A percentile compares a stretch with the other conserved stretches of the same genome.
phyloP scores from a whole-genome alignment of 2,888 invertebrate genomes.

The Prenolepis imparis region DNA sequence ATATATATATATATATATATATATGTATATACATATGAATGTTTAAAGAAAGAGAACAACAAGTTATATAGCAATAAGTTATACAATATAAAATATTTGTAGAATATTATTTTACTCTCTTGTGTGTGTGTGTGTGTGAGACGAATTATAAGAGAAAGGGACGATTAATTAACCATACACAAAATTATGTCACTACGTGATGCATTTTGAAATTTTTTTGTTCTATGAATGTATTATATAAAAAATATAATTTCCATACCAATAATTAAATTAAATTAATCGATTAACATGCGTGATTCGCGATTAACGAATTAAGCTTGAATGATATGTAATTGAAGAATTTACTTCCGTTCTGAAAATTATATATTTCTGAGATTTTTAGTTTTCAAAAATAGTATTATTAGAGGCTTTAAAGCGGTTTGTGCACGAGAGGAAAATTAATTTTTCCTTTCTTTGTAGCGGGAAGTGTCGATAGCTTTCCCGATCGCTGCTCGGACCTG shows the following conservation, averaged over 20 bases:
- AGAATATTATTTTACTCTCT: too few relatives aligned
- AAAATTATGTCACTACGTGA: background rate
- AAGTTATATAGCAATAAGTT: too few relatives aligned
- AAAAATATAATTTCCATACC: background rate
- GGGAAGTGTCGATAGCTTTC: background rate
- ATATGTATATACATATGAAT: too few relatives aligned
- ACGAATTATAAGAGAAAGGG: too few relatives aligned
- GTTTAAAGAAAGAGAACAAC: too few relatives aligned
- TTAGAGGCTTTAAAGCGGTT: background rate
- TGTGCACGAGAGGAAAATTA: background rate
- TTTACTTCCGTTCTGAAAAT: background rate
- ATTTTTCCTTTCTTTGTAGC: constrained; percentile 23
- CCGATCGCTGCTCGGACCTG: constrained; percentile 57
- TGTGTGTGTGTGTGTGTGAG: too few relatives aligned
- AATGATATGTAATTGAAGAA: background rate
- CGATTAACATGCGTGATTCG: background rate
- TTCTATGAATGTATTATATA: background rate
- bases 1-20: too few relatives aligned
- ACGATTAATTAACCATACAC: too few relatives aligned
- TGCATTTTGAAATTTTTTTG: background rate
- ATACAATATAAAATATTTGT: too few relatives aligned
- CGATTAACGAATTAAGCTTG: background rate
- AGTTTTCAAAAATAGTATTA: background rate
- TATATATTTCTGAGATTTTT: background rate
- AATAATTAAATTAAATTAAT: background rate